These are phyloP conservation scores for Nesidiocoris tenuis DNA, from an alignment of 2,888 invertebrate species.

Conservation along the genomic window DNA sequence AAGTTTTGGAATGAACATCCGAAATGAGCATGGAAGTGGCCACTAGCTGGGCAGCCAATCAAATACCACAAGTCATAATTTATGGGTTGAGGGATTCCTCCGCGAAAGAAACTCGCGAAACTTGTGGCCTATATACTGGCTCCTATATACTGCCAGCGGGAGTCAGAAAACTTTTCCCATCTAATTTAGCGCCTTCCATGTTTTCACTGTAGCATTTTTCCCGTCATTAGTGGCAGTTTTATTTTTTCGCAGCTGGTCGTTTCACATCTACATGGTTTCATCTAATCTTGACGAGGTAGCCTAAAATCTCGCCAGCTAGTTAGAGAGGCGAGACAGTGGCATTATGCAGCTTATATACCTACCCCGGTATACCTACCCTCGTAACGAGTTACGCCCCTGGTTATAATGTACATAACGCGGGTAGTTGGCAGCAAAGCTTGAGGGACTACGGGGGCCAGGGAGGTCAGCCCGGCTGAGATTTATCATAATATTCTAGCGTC, in stretches of 20 bases:
- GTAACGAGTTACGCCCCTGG: background rate
- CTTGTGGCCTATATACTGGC: too few species aligned
- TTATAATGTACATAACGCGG: conserved; percentile 33
- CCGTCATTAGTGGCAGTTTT: background rate
- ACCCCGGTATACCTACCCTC: background rate
- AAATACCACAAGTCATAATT: too few species aligned
- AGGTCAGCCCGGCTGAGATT: conserved; percentile 21
- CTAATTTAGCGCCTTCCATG: too few species aligned
- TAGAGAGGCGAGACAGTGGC: background rate
- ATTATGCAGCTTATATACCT: background rate
- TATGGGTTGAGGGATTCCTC: too few species aligned
- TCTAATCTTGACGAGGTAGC: background rate
- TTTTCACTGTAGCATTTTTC: too few species aligned
- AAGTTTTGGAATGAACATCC: too few species aligned
- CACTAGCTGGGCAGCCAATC: too few species aligned
- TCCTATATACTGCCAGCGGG: too few species aligned
- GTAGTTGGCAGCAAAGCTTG: background rate
- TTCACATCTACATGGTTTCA: background rate
- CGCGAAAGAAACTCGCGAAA: too few species aligned
- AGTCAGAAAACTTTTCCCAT: too few species aligned
- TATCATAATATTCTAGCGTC: conserved; percentile 39
- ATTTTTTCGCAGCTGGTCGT: background rate
- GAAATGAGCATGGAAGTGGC: too few species aligned
- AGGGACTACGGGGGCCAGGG: background rate
- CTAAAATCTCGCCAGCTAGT: background rate